phyloP scores from a whole-genome alignment of 2,797 vertebrate species.

The Nannoperca obscura region DNA sequence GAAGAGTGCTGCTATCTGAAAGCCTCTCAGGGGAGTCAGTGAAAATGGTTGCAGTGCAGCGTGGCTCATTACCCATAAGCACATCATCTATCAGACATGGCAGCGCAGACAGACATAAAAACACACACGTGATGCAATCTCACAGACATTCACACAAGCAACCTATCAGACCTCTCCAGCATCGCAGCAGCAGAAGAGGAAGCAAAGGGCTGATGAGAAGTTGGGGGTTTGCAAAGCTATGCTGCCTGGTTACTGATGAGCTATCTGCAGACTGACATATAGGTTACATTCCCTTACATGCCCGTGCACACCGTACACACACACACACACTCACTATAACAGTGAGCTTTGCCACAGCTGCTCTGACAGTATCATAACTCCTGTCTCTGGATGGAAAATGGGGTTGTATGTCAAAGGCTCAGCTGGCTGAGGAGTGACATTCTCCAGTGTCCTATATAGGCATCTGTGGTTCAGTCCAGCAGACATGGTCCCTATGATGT shows the following conservation, averaged over 20 bases:
- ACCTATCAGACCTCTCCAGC: conserved; percentile 55
- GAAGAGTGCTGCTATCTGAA: conserved; percentile 52
- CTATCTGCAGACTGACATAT: conserved; percentile 72
- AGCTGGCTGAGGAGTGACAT: conserved; percentile 60
- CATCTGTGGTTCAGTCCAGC: conserved; percentile 31
- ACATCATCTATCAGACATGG: conserved; percentile 70
- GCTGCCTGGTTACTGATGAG: conserved; percentile 77
- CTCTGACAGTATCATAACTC: conserved; percentile 65
- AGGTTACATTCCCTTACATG: conserved; percentile 59
- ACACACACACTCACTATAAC: conserved; percentile 32
- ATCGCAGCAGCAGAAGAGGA: conserved; percentile 34
- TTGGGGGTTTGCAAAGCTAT: conserved; percentile 45
- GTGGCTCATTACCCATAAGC: conserved; percentile 63
- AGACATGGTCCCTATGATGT: conserved; percentile 13
- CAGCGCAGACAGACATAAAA: conserved; percentile 48
- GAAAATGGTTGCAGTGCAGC: conserved; percentile 59
- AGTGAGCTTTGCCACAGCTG: conserved; percentile 66
- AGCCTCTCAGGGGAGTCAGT: conserved; percentile 49
- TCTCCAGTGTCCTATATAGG: conserved; percentile 46
- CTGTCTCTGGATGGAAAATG: conserved; percentile 58
- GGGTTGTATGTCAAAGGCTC: conserved; percentile 70
- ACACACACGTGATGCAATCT: conserved; percentile 40
- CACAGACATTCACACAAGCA: conserved; percentile 43
- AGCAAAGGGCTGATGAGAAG: conserved; percentile 41
- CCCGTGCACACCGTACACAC: conserved; percentile 9